Conservation (phyloP, 2,113 vertebrate genomes). For the Malurus melanocephalus region DNA sequence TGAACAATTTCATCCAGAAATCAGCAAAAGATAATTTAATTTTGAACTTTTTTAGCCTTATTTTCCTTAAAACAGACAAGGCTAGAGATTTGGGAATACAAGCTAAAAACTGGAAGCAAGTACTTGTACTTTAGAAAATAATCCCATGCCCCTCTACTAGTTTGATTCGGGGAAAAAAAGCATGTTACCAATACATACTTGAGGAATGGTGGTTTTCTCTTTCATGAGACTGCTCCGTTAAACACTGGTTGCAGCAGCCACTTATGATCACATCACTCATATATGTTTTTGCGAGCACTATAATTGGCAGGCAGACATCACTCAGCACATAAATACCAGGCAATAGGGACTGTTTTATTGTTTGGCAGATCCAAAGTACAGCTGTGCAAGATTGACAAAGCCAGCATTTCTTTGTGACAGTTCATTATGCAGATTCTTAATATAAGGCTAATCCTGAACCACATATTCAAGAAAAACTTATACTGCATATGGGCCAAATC, state of each 20-base stretch:
- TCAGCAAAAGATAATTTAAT: not conserved
- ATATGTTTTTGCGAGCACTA: not conserved
- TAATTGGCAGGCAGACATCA: not conserved
- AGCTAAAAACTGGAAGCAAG: not conserved
- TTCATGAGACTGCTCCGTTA: not conserved
- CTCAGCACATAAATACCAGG: constrained; percentile 7
- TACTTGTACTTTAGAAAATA: not conserved
- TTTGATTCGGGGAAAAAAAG: not conserved
- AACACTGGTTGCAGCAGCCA: constrained; percentile 1
- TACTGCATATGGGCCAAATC: not conserved
- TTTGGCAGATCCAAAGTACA: constrained; percentile 19
- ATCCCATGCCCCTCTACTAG: not conserved
- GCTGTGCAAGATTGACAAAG: constrained; percentile 16
- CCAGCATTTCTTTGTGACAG: constrained; percentile 14
- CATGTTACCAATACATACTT: not conserved
- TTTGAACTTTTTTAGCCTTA: not conserved
- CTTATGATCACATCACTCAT: not conserved
- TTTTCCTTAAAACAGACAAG: not conserved
- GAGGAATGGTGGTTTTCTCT: not conserved
- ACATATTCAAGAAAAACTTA: not conserved
- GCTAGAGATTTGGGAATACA: not conserved
- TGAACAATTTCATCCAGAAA: not conserved
- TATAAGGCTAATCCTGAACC: not conserved
- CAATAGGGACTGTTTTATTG: not conserved
- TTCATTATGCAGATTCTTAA: constrained; percentile 11